A percentile compares a stretch with the other conserved stretches of the same genome.
Conservation (phyloP, 64 coral and sea anemone species). For the Actinia tenebrosa region DNA sequence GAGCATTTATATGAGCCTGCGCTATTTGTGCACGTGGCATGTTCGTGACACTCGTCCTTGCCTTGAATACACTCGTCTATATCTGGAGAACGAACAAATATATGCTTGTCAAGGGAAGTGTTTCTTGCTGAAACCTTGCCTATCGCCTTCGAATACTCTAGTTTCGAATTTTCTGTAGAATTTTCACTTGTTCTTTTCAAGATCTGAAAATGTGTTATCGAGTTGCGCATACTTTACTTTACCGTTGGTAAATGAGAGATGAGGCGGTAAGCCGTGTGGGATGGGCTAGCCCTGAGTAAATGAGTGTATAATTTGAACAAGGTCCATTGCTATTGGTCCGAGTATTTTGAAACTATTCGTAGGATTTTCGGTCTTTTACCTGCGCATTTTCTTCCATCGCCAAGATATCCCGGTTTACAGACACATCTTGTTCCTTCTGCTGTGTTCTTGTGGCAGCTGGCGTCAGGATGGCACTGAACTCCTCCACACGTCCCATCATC, state of each 20-base stretch:
- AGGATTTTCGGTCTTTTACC: conserved; percentile 1
- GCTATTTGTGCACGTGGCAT: conserved; percentile 49
- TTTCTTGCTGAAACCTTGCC: too few species aligned
- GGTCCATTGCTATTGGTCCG: too few species aligned
- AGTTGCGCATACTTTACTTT: too few species aligned
- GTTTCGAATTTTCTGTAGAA: too few species aligned
- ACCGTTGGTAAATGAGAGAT: too few species aligned
- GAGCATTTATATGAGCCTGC: conserved; percentile 32
- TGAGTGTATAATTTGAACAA: too few species aligned
- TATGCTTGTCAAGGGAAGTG: neutral
- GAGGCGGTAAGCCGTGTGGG: too few species aligned
- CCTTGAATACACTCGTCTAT: conserved; percentile 38
- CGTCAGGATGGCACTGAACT: conserved; percentile 50
- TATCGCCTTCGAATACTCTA: too few species aligned
- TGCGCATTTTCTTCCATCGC: conserved; percentile 47
- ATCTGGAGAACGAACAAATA: conserved; percentile 12
- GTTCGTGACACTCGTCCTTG: neutral
- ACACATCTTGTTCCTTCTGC: conserved; percentile 24
- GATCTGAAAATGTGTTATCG: too few species aligned
- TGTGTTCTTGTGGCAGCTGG: conserved; percentile 15
- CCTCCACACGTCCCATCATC: conserved; percentile 58
- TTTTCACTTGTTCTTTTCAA: too few species aligned
- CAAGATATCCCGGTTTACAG: conserved; percentile 45
- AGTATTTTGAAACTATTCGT: too few species aligned
- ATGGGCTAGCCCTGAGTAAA: too few species aligned